Evolutionary conservation across 2,888 invertebrate species (phyloP), one percentile per base, ranked within the genome.

Genomic region (Patella caerulea): DNA sequence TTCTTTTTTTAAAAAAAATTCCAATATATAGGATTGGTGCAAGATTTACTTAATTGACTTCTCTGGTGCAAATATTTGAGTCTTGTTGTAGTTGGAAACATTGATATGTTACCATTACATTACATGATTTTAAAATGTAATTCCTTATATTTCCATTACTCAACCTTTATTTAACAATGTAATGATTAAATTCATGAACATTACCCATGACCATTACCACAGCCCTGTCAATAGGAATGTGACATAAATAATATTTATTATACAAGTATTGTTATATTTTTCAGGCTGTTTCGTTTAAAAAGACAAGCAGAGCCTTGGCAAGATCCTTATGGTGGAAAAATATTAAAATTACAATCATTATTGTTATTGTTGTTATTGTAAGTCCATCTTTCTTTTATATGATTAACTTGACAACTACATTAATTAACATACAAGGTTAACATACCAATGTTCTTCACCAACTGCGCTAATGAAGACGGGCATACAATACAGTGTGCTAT

Each of bases 301-400:
- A 95, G 87, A 95, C 95, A 5, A 96, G 97, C 84, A 94, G 97
- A 88, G 96, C 95, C 83, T 92, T 98, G 81, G 96, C 96, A 56
- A 94, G 97, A 69, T 95, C 96, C 19, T 94, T 98, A 92, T 98
- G 96, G 92, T 97, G 97, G 97, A 97, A 97, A 92, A 98, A 97
- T 90, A 94, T 97, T 19, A 97, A 98, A 92, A 93, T 97, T 89
- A 97, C 97, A 86, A 93, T 96, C 15, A 94, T 97, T 82, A 93
- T 95, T 83, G 94, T 93, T 34, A 91, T 93, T 5, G 93, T 95
- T 75, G 92, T 95, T 73, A 93, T 95, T 83, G 95, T 95, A 86
- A 93, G 94, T 93, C 79, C 72, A 34, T 53, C 15, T 19, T 4
- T 52, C 29, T 78, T n/a, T 34, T 19, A 24, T 9, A 52, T 19